These are phyloP conservation scores for Pomacea maculata DNA, from an alignment of 1,140 invertebrate species.

Conservation along the genomic window DNA sequence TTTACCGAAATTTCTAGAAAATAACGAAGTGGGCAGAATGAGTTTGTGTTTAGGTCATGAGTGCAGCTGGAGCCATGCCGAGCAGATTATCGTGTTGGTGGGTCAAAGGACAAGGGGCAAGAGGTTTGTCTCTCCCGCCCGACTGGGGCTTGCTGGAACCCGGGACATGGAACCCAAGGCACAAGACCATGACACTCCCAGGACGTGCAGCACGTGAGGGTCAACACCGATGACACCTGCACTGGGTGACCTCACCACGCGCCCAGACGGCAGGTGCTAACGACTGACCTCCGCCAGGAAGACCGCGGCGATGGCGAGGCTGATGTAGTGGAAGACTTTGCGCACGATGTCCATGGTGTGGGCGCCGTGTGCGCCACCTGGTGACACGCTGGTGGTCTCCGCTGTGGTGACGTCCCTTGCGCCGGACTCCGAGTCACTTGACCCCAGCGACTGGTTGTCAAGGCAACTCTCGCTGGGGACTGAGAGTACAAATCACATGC, in stretches of 20 bases:
- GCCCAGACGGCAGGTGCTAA: neutral
- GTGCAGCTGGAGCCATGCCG: neutral
- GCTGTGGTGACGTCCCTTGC: neutral
- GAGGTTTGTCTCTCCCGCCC: too few relatives aligned
- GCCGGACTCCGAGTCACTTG: neutral
- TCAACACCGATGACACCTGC: neutral
- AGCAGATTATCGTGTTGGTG: neutral
- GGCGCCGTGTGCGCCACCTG: neutral
- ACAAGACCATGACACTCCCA: neutral
- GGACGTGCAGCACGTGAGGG: neutral
- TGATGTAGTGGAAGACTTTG: conserved; percentile 27
- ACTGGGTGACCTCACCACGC: neutral
- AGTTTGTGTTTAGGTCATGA: neutral
- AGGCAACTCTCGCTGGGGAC: neutral
- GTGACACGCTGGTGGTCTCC: neutral
- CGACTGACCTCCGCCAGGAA: conserved; percentile 24
- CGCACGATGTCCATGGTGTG: conserved; percentile 9
- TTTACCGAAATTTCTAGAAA: neutral
- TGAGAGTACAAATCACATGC: neutral
- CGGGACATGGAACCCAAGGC: too few relatives aligned
- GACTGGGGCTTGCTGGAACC: too few relatives aligned
- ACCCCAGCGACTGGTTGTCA: neutral
- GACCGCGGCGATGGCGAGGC: conserved; percentile 22
- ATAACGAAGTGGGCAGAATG: neutral
- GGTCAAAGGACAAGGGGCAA: neutral